These are phyloP conservation scores for Micronycteris hirsuta DNA, from an alignment of 2,113 vertebrate genomes.

Conservation along the genomic window DNA sequence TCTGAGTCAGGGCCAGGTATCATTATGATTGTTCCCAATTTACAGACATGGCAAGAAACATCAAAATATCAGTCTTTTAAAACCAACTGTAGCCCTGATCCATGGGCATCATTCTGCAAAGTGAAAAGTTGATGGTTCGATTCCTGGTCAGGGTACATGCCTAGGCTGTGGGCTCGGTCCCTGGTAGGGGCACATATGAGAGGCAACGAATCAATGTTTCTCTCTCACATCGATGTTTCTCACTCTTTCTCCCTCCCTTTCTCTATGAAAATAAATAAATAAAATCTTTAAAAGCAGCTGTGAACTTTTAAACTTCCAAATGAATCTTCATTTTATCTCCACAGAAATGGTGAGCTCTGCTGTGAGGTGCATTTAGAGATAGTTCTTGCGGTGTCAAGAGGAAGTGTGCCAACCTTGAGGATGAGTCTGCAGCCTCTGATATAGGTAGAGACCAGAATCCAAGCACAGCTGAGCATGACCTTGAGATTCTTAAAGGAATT, in stretches of 20 bases:
- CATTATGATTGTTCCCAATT: neutral
- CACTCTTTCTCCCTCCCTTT: too few species aligned
- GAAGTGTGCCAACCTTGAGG: neutral
- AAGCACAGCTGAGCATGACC: neutral
- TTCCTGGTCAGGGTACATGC: too few species aligned
- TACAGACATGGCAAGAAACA: neutral
- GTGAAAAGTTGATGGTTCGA: too few species aligned
- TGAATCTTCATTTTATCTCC: conserved; percentile 2
- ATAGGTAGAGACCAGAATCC: neutral
- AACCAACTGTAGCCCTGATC: neutral
- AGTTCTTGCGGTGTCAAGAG: neutral
- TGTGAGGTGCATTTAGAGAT: neutral
- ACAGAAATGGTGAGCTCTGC: conserved; percentile 9
- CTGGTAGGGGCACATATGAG: too few species aligned
- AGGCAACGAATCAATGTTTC: too few species aligned
- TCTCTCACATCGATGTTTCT: too few species aligned
- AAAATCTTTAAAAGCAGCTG: neutral
- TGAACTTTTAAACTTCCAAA: neutral
- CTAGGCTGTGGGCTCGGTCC: too few species aligned
- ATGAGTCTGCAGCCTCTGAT: neutral
- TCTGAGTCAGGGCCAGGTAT: neutral
- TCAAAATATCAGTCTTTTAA: neutral
- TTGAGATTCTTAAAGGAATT: conserved; percentile 41
- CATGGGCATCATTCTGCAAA: too few species aligned
- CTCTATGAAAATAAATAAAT: too few species aligned